phyloP scores from a whole-genome alignment of 1,140 invertebrate species.

The Euura lappo region DNA sequence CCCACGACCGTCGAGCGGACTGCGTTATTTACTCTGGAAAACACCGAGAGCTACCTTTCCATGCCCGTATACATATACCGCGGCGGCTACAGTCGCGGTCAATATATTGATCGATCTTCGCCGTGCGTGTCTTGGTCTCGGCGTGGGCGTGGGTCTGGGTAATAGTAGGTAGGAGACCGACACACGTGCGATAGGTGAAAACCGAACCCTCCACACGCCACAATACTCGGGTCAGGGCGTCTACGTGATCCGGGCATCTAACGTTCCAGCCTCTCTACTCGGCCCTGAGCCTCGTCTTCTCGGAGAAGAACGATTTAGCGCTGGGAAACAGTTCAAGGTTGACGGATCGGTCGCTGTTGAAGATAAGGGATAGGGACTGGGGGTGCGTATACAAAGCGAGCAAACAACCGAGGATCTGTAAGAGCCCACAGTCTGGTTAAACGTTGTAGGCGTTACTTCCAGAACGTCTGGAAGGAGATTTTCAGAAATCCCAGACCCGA shows the following conservation, averaged over 20 bases:
- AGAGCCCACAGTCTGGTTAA: background rate
- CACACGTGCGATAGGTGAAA: background rate
- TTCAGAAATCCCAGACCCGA: background rate
- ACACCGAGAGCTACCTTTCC: too few species aligned
- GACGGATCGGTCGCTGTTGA: background rate
- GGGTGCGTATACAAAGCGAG: conserved; percentile 2
- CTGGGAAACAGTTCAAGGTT: conserved; percentile 2
- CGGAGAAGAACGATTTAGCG: too few species aligned
- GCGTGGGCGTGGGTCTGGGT: background rate
- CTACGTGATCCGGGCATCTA: background rate
- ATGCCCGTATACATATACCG: too few species aligned
- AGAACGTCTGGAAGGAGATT: background rate
- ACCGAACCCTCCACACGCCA: background rate
- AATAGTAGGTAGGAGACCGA: too few species aligned
- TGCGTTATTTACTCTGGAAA: too few species aligned
- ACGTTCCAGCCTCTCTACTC: too few species aligned
- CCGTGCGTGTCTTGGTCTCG: background rate
- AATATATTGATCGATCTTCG: background rate
- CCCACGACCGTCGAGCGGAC: too few species aligned
- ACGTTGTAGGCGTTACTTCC: background rate
- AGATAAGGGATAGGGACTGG: background rate
- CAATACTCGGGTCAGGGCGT: background rate
- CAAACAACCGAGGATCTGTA: background rate
- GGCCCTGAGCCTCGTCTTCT: too few species aligned
- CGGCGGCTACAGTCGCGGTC: background rate